phyloP scores from a whole-genome alignment of 2,113 vertebrate species.

The Scophthalmus maximus region DNA sequence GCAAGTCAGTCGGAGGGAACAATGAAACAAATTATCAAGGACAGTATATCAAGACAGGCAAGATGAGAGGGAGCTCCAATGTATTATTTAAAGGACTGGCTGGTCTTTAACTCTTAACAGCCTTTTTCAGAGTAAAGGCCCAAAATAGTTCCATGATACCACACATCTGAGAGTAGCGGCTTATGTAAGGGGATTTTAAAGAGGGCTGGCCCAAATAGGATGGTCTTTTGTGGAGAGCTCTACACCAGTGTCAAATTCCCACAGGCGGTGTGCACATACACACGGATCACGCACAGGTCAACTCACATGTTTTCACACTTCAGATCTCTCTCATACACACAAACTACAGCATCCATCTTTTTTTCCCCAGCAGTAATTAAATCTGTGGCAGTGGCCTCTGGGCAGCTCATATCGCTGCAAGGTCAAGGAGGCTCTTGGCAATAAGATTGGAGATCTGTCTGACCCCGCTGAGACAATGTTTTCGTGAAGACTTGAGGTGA shows the following conservation, averaged over 20 bases:
- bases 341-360: constrained; percentile 29
- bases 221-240: constrained; percentile 39
- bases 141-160: constrained; percentile 63
- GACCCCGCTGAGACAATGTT: constrained; percentile 4
- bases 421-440: constrained; percentile 67
- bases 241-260: constrained; percentile 29
- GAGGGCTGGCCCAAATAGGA: constrained; percentile 49
- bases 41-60: constrained; percentile 10
- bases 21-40: constrained; percentile 18
- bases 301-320: constrained; percentile 23
- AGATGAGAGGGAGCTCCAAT: constrained; percentile 39
- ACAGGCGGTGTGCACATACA: constrained; percentile 28
- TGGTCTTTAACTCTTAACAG: constrained; percentile 44
- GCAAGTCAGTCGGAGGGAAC: constrained; percentile 1
- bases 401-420: constrained; percentile 68
- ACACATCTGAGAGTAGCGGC: constrained; percentile 59
- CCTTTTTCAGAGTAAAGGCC: constrained; percentile 56
- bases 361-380: constrained; percentile 74
- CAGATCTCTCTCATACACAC: not conserved
- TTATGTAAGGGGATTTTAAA: constrained; percentile 69
- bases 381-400: constrained; percentile 54
- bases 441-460: constrained; percentile 32
- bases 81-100: constrained; percentile 59
- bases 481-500: constrained; percentile 38
- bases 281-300: constrained; percentile 42